Base-by-base conservation (phyloP, 2,797 vertebrate species). In the Moxostoma hubbsi region DNA sequence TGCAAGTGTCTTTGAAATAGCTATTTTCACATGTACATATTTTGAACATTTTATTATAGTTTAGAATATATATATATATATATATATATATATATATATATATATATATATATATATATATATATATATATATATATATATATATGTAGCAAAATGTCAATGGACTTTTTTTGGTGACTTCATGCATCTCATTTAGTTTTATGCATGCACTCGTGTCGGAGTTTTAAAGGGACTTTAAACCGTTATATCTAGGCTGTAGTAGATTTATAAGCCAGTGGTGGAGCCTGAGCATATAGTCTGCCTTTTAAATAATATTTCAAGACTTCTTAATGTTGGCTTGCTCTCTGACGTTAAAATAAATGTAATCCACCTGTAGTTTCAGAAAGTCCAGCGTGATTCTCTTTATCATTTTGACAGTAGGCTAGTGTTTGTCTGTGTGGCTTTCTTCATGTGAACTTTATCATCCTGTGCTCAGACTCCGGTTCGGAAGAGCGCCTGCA, bases 401-500 rank as follows among this genome's bases (percentile, higher is more conserved):
- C 11, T 66, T 1, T 61, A 5, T 18, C 10, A 13, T 66, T 76
- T 36, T 15, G 12, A 9, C 9, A 50, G 45, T 12, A 36, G 36
- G 36, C 36, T 36, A 64, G 11, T 43, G 9, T 59, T 16, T 81
- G 54, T 61, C 59, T 45, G 16, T 69, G 58, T 76, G 36, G 72
- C 43, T 55, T 61, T 66, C 9, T 63, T 4, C 36, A 63, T 77
- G 65, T 66, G 36, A 65, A 49, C 62, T 73, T 36, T 13, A 51
- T 61, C 16, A 54, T 74, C 66, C 57, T 55, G 10, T 67, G 61
- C 53, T 36, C 36, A 96, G 95, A 93, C 88, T 89, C 92, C 94
- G 95, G 95, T 95, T 97, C 93, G 94, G 95, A 97, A 96, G 94
- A 96, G 93, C 93, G 93, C 92, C 92, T 93, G 89, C 94, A 90